Conservation (phyloP, 2,888 invertebrate genomes). For the Cantharis flavilabris region DNA sequence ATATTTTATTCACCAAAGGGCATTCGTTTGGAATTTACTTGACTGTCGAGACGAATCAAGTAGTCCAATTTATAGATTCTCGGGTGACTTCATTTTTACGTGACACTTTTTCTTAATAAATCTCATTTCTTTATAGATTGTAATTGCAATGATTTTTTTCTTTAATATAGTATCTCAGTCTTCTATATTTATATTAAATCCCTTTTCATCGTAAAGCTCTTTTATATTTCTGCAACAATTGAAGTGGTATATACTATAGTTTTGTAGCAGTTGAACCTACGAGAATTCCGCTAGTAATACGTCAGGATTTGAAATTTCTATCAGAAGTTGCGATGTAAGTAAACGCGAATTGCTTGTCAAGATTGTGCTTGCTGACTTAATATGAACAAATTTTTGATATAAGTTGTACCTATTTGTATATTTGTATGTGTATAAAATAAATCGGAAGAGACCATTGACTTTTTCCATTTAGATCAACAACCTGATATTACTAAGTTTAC, state of each 20-base stretch:
- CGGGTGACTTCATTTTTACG: constrained; percentile 31
- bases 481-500: too few relatives aligned
- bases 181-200: neutral
- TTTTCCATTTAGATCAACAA: too few relatives aligned
- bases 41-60: constrained; percentile 43
- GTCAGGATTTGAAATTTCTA: too few relatives aligned
- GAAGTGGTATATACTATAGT: neutral
- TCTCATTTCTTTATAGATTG: constrained; percentile 23
- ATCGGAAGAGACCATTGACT: too few relatives aligned
- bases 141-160: constrained; percentile 24
- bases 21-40: constrained; percentile 48
- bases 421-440: too few relatives aligned
- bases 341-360: too few relatives aligned
- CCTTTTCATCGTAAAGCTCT: neutral
- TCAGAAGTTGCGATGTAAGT: too few relatives aligned
- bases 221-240: neutral
- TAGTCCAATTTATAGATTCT: constrained; percentile 46
- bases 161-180: neutral
- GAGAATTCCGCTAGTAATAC: neutral
- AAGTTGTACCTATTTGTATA: too few relatives aligned
- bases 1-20: constrained; percentile 52
- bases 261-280: neutral
- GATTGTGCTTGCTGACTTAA: too few relatives aligned
- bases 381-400: too few relatives aligned
- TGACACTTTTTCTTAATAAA: constrained; percentile 27